Percentiles rank a stretch among this genome's conserved stretches.
phyloP scores from a whole-genome alignment of 1,140 invertebrate genomes.

The Campoletis sonorensis region DNA sequence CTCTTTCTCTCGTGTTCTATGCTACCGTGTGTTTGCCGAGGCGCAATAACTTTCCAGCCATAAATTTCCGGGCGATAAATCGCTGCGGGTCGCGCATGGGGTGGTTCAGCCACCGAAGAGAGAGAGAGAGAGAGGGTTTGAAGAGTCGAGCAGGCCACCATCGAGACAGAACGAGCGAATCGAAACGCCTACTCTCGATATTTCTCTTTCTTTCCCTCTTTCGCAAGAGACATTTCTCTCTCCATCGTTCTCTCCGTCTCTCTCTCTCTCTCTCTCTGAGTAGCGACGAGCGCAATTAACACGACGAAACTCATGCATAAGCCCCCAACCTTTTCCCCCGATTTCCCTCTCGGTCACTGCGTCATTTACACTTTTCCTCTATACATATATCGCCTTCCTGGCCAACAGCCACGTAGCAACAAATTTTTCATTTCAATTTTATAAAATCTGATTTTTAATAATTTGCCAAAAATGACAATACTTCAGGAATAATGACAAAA shows the following conservation, averaged over 20 bases:
- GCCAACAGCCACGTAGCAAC: not conserved
- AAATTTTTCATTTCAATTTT: not conserved
- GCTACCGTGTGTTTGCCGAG: slow-evolving; percentile 48
- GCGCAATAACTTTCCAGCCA: slow-evolving; percentile 60
- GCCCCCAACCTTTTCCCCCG: slow-evolving; percentile 39
- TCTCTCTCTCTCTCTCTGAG: too few relatives aligned
- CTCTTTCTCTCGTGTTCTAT: not conserved
- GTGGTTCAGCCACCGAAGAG: not conserved
- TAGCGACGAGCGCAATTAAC: slow-evolving; percentile 63
- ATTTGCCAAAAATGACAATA: not conserved
- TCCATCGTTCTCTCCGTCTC: too few relatives aligned
- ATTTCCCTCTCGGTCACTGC: slow-evolving; percentile 27
- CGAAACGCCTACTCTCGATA: slow-evolving; percentile 8
- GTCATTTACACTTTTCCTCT: slow-evolving; percentile 4
- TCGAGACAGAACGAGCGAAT: not conserved
- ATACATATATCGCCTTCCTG: not conserved
- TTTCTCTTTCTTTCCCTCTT: slow-evolving; percentile 34
- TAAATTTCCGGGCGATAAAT: slow-evolving; percentile 65
- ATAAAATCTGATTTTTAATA: not conserved
- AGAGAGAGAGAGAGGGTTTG: not conserved
- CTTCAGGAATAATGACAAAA: not conserved
- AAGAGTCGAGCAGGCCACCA: not conserved
- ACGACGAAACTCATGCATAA: slow-evolving; percentile 59
- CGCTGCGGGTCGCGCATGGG: slow-evolving; percentile 38
- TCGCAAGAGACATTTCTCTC: too few relatives aligned